Conservation (phyloP, 2,797 vertebrate genomes). For the Vipera ursinii region DNA sequence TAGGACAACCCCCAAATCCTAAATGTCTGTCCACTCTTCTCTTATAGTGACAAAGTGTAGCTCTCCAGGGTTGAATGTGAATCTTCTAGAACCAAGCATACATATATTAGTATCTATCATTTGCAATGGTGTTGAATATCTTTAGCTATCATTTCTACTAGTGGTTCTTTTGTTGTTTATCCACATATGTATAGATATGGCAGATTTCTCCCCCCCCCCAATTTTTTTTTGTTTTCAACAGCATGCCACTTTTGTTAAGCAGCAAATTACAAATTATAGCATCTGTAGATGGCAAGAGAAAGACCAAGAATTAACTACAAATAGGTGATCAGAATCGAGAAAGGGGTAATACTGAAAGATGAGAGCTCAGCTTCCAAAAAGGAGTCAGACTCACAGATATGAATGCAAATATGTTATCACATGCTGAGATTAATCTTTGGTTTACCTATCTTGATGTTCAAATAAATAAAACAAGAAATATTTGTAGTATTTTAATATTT, state of each 20-base stretch:
- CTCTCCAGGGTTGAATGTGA: background rate
- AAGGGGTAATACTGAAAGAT: background rate
- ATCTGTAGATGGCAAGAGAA: background rate
- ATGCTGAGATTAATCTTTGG: background rate
- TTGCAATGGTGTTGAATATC: background rate
- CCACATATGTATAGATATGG: background rate
- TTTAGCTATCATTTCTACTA: background rate
- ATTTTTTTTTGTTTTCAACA: background rate
- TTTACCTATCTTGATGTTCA: background rate
- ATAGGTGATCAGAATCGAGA: background rate
- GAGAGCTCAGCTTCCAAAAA: background rate
- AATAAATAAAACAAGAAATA: no score
- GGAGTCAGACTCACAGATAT: background rate
- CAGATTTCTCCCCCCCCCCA: background rate
- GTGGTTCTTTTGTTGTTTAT: background rate
- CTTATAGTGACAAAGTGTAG: background rate
- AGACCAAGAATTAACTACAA: background rate
- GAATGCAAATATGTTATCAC: conserved; percentile 15
- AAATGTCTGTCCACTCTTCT: background rate
- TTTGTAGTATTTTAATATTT: conserved; percentile 5
- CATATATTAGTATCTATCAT: background rate
- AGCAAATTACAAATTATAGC: background rate
- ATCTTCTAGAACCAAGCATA: background rate
- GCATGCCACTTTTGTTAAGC: background rate
- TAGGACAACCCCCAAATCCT: background rate